Percentiles rank a stretch among this genome's conserved stretches.
Evolutionary conservation across 2,113 vertebrate genomes (phyloP).

Genomic region (Brevimyrus niger): DNA sequence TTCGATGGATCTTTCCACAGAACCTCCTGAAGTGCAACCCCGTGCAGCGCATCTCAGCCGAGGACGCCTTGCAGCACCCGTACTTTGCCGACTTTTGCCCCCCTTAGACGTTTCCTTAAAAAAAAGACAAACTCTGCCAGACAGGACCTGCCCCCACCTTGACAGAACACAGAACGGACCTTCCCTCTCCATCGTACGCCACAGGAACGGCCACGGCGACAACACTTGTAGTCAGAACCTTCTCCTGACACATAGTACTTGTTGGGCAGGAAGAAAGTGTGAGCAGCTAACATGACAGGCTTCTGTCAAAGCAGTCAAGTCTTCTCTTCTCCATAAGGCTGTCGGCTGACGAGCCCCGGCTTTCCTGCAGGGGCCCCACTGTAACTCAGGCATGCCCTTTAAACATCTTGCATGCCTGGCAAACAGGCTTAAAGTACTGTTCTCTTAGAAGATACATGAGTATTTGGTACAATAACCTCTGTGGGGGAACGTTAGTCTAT

Average conservation of each 20-base stretch:
- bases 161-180: constrained; percentile 39
- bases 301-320: background rate
- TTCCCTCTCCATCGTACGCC: constrained; percentile 21
- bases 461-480: background rate
- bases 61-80: constrained; percentile 74
- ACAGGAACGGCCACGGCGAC: background rate
- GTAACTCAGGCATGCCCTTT: background rate
- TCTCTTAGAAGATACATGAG: background rate
- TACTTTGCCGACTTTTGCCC: constrained; percentile 73
- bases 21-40: constrained; percentile 86
- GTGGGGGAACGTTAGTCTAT: background rate
- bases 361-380: background rate
- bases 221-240: background rate
- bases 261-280: background rate
- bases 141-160: constrained; percentile 21
- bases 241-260: background rate
- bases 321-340: background rate
- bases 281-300: background rate
- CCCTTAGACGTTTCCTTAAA: constrained; percentile 45
- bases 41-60: constrained; percentile 78
- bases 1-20: constrained; percentile 44
- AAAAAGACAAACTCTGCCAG: background rate
- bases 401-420: background rate
- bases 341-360: background rate
- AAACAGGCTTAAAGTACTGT: background rate